Evolutionary conservation across 2,113 vertebrate genomes (phyloP).

Genomic region (Romanogobio albipinnatus): DNA sequence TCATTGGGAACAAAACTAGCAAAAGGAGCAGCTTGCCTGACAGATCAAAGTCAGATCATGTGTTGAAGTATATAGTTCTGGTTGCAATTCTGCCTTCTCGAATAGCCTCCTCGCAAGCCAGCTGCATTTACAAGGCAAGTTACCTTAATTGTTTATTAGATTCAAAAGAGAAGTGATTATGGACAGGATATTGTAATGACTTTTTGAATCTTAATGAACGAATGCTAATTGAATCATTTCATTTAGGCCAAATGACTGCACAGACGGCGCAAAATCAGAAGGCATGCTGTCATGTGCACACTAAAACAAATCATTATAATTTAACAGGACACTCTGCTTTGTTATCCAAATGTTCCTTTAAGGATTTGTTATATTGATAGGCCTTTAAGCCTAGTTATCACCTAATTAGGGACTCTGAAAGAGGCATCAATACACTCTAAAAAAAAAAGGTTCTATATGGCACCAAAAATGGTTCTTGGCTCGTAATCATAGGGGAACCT

Average conservation of each 20-base stretch:
- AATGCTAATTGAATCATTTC: too few species aligned
- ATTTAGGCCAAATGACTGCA: too few species aligned
- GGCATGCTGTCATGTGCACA: not conserved
- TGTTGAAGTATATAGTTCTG: slow-evolving; percentile 57
- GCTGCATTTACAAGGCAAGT: slow-evolving; percentile 54
- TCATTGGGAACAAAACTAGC: slow-evolving; percentile 28
- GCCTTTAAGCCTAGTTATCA: not conserved
- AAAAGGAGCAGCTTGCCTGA: slow-evolving; percentile 50
- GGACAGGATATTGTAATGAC: not conserved
- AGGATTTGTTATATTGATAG: not conserved
- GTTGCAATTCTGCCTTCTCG: slow-evolving; percentile 53
- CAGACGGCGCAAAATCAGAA: not conserved
- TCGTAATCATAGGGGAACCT: too few species aligned
- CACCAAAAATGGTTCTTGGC: too few species aligned
- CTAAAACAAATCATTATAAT: slow-evolving; percentile 18
- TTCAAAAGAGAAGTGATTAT: not conserved
- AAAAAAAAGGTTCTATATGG: too few species aligned
- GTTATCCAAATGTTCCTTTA: slow-evolving; percentile 25
- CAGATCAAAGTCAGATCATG: slow-evolving; percentile 53
- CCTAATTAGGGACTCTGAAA: not conserved
- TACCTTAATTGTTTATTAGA: not conserved
- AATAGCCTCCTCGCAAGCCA: slow-evolving; percentile 50
- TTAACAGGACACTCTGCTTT: slow-evolving; percentile 24
- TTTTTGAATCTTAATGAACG: not conserved
- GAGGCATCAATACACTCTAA: not conserved